Conservation (phyloP, 2,797 vertebrate species). For the Microhierax caerulescens region DNA sequence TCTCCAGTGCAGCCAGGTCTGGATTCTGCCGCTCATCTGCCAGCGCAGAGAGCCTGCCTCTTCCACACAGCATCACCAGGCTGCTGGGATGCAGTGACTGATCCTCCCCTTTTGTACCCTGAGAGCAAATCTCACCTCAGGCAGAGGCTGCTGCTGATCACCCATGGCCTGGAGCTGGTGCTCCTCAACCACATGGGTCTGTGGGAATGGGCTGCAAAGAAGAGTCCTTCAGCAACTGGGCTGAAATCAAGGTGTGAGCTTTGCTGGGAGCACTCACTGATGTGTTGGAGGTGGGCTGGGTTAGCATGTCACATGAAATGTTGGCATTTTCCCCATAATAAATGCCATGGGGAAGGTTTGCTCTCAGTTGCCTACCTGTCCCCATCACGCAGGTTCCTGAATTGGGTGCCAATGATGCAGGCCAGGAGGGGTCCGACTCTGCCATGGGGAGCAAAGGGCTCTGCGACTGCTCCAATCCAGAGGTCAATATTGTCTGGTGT, state of each 20-base stretch:
- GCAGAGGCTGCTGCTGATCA: background rate
- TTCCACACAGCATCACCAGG: background rate
- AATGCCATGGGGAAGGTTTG: background rate
- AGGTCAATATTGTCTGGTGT: slow-evolving; percentile 86
- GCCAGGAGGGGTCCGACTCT: slow-evolving; percentile 86
- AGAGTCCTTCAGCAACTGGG: background rate
- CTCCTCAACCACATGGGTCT: background rate
- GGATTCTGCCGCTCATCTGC: background rate
- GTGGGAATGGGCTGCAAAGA: background rate
- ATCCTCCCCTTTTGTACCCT: background rate
- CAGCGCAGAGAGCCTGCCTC: background rate
- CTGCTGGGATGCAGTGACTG: background rate
- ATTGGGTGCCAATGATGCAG: slow-evolving; percentile 87
- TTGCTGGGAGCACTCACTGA: background rate
- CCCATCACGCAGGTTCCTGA: slow-evolving; percentile 82
- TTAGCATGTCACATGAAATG: background rate
- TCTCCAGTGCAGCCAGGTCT: background rate
- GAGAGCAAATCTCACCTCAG: background rate
- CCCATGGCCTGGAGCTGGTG: background rate
- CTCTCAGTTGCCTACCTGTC: slow-evolving; percentile 80
- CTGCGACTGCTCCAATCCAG: slow-evolving; percentile 85
- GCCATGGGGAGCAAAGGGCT: slow-evolving; percentile 80
- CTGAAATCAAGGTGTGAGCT: background rate
- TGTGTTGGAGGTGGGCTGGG: background rate
- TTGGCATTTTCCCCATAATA: background rate